These are phyloP conservation scores for Ariolimax columbianus DNA, from an alignment of 2,888 invertebrate genomes.

Conservation along the genomic window DNA sequence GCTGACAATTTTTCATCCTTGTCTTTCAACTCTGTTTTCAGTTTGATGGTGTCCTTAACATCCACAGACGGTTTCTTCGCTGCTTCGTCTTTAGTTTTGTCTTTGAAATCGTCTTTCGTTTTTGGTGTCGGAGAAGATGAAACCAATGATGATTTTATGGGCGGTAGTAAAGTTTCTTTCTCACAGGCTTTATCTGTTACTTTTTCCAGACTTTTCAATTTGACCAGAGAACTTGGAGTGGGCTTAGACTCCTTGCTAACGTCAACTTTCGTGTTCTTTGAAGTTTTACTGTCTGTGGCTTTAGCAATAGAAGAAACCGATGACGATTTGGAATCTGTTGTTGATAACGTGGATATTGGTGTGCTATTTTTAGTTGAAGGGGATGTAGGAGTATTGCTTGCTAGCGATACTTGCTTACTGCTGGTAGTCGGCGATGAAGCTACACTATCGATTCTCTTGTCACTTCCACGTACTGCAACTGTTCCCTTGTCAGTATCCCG, in stretches of 20 bases:
- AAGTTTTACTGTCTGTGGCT: background rate
- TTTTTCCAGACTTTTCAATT: slow-evolving; percentile 35
- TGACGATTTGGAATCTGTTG: slow-evolving; percentile 21
- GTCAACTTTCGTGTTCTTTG: slow-evolving; percentile 31
- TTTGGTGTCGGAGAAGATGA: background rate
- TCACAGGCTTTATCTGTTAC: background rate
- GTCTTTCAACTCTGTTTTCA: slow-evolving; percentile 12
- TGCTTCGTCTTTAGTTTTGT: background rate
- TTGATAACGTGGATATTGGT: background rate
- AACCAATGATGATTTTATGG: background rate
- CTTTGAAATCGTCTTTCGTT: background rate
- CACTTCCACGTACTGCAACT: background rate
- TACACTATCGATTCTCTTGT: background rate
- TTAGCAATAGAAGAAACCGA: background rate
- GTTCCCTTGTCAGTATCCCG: slow-evolving; percentile 20
- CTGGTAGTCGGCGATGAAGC: background rate
- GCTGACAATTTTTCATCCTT: slow-evolving; percentile 27
- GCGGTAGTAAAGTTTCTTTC: background rate
- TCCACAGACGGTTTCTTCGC: background rate
- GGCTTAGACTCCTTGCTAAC: slow-evolving; percentile 14
- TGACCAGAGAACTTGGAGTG: slow-evolving; percentile 3
- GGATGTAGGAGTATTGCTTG: background rate
- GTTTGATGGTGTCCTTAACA: background rate
- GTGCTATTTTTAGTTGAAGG: background rate
- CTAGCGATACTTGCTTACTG: background rate